Evolutionary conservation across 2,888 invertebrate species (phyloP), one percentile per base, ranked within the genome.

Genomic region (Ochropleura leucogaster): DNA sequence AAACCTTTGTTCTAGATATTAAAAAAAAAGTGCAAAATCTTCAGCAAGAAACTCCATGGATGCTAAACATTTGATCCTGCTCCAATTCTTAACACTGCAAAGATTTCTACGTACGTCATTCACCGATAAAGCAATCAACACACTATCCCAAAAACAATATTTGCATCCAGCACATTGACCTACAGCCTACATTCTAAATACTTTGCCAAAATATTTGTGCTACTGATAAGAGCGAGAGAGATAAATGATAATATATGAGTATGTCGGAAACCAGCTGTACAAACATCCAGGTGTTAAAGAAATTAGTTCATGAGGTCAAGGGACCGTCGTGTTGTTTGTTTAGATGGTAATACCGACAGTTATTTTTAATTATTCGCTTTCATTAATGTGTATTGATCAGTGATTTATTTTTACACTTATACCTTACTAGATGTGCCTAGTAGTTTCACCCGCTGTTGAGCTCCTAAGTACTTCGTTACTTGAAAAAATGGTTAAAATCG

Each of bases 301-400:
- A 82, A 81, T 81, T 80, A 46, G 82, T 72, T 72, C 20, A 84
- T 16, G 40, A 49, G 84, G 82, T 80, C 81, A 80, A 68, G 85
- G 84, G 74, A 72, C 60, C 47, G 14, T 6, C 8, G 40, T 40
- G 4, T 0, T 63, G 30, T 80, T 70, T 80, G 53, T 0, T 60
- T 53, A 84, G 67, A 14, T 71, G 84, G 44, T 57, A 42, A 20
- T n/a, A 20, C 18, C 4, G 12, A 47, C 42, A 12, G 46, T 44
- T 60, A 16, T 51, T 46, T 57, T 44, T 5, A 16, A 53, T 46
- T 40, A 30, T 51, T 10, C 0, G 3, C 18, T 68, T 49, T 20
- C 14, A 18, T 49, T 5, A 44, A 1, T n/a, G 0, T 73, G 3
- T 9, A 30, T 16, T 51, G 10, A 30, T 42, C 3, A 40, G 63